Evolutionary conservation across 2,113 vertebrate species (phyloP), one percentile per base, ranked within the genome.

Genomic region (Chiloscyllium plagiosum): DNA sequence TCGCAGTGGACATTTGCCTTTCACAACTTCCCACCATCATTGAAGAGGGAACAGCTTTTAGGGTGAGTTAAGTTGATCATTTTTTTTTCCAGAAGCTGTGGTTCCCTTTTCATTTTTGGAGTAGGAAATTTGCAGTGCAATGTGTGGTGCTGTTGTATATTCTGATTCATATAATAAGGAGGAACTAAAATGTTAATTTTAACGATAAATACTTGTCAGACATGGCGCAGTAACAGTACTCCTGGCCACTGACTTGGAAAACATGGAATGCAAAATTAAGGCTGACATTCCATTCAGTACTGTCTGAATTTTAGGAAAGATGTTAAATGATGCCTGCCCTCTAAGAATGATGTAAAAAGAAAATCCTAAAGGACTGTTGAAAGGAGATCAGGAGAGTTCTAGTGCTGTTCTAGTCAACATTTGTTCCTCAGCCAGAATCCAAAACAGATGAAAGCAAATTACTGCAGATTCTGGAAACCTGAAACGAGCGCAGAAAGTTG

Each of bases 21-120:
- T 99, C 99, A 96, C 99, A 99, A 96, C 97, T 99, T 95, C 99
- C 99, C 2, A 99, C 99, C 42, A 99, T 99, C 97, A 99, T 99
- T 0, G 99, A 99, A 97, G 99, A 99, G 95, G 99, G 99, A 96
- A 99, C 99, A 0, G 98, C 99, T 13, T 99, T 99, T 97, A 98
- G 99, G 97, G 99, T 99, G 97, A 99, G 99, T 96, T 99, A 96
- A 99, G 99, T 96, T 42, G 95, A 13, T 2, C 19, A 70, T 22
- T 65, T 93, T 68, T n/a, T n/a, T 69, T 72, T 24, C 26, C 65
- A 69, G 66, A 94, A 94, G 56, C 50, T 61, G 8, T 70, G 47
- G 22, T 72, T 29, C 72, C 15, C 52, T 8, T n/a, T 22, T 68
- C 69, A 52, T 26, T 76, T 70, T 52, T 95, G 13, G 50, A 2